Conservation (phyloP, 2,797 vertebrate species). For the Danio tinwini region DNA sequence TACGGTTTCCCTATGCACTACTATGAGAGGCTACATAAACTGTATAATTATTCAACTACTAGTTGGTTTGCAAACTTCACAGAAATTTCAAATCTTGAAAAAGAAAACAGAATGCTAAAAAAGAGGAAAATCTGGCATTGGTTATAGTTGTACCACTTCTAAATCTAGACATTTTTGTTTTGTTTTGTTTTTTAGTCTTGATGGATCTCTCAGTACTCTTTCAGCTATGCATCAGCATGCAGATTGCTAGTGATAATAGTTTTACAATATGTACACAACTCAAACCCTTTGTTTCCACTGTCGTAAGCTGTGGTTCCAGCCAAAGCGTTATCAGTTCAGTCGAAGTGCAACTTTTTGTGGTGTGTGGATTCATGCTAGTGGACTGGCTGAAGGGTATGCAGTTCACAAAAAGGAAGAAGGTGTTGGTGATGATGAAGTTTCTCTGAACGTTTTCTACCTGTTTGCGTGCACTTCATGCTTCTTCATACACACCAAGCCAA, state of each 20-base stretch:
- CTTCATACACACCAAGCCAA: constrained; percentile 20
- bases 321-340: constrained; percentile 60
- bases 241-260: constrained; percentile 73
- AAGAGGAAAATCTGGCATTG: background rate
- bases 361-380: constrained; percentile 46
- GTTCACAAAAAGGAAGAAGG: constrained; percentile 16
- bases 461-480: constrained; percentile 52
- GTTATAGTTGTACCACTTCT: background rate
- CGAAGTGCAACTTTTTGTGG: constrained; percentile 12
- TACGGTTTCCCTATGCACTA: constrained; percentile 58
- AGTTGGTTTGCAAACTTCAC: background rate
- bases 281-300: constrained; percentile 58
- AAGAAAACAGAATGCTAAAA: background rate
- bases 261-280: constrained; percentile 77
- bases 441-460: constrained; percentile 13
- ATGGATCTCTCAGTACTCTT: constrained; percentile 24
- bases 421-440: constrained; percentile 51
- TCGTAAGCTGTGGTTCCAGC: constrained; percentile 63
- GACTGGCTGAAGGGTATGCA: constrained; percentile 45
- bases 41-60: background rate
- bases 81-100: background rate
- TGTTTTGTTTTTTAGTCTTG: background rate
- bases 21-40: constrained; percentile 27
- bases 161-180: constrained; percentile 22
- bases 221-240: constrained; percentile 79